These are phyloP conservation scores for Merluccius polli DNA, from an alignment of 2,797 vertebrate species.

Conservation along the genomic window DNA sequence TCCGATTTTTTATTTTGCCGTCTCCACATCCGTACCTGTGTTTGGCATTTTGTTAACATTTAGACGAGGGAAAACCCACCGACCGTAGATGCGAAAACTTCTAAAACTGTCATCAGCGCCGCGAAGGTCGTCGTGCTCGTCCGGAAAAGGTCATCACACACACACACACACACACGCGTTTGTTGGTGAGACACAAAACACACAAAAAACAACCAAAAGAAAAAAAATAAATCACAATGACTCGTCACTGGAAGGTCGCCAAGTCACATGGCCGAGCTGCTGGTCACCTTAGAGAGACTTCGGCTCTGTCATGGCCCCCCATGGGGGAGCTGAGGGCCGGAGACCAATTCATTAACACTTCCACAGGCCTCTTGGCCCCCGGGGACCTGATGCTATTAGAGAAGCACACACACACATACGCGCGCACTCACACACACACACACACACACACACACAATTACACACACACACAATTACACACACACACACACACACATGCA, in stretches of 20 bases:
- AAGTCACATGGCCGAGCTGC: background rate
- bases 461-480: background rate
- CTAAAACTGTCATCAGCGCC: background rate
- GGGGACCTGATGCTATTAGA: conserved; percentile 28
- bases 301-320: background rate
- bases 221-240: background rate
- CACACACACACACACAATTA: background rate
- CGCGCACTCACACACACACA: no score
- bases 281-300: background rate
- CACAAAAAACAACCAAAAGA: background rate
- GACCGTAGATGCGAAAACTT: background rate
- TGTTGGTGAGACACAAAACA: background rate
- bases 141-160: background rate
- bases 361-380: conserved; percentile 15
- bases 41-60: background rate
- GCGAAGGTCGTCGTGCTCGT: background rate
- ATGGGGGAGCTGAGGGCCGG: conserved; percentile 8
- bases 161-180: background rate
- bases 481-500: background rate
- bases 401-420: conserved; percentile 23
- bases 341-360: conserved; percentile 33
- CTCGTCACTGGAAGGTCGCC: background rate
- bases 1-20: no score
- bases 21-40: no score
- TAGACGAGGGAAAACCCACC: background rate